Conservation (phyloP, 2,113 vertebrate species). For the Microtus oregoni region DNA sequence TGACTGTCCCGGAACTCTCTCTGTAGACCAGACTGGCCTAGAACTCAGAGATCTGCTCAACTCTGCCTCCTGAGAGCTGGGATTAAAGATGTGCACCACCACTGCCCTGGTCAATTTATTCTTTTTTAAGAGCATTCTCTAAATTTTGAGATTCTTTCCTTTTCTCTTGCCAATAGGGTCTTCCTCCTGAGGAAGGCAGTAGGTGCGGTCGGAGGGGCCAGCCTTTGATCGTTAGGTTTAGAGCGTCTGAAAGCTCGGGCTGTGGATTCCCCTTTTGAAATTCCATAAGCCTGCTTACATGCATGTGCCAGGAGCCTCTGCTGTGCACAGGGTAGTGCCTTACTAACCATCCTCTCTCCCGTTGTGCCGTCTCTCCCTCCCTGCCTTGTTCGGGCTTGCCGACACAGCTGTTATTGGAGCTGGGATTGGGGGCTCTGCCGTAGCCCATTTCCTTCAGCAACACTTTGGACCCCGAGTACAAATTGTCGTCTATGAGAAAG, state of each 20-base stretch:
- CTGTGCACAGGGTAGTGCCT: not conserved
- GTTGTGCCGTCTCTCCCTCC: not conserved
- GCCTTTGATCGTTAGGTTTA: not conserved
- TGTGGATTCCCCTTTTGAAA: not conserved
- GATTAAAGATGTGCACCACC: not conserved
- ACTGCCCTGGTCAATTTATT: not conserved
- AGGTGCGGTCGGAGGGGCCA: not conserved
- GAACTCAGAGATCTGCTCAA: not conserved
- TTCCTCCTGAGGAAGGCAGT: not conserved
- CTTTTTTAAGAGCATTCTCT: not conserved
- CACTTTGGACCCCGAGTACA: constrained; percentile 97
- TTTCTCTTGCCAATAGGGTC: not conserved
- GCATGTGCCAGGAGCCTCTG: not conserved
- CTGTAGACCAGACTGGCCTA: not conserved
- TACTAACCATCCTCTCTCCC: not conserved
- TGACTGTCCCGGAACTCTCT: not conserved
- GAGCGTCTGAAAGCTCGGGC: not conserved
- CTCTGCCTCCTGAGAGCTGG: too few relatives aligned
- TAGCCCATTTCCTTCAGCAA: constrained; percentile 95
- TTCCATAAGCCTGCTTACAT: not conserved
- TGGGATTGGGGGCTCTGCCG: constrained; percentile 95
- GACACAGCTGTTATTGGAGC: constrained; percentile 95
- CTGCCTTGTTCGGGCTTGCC: not conserved
- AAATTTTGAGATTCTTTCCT: constrained; percentile 9
- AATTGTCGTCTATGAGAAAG: constrained; percentile 95